phyloP scores from a whole-genome alignment of 1,140 invertebrate genomes.

The Neodiprion lecontei region DNA sequence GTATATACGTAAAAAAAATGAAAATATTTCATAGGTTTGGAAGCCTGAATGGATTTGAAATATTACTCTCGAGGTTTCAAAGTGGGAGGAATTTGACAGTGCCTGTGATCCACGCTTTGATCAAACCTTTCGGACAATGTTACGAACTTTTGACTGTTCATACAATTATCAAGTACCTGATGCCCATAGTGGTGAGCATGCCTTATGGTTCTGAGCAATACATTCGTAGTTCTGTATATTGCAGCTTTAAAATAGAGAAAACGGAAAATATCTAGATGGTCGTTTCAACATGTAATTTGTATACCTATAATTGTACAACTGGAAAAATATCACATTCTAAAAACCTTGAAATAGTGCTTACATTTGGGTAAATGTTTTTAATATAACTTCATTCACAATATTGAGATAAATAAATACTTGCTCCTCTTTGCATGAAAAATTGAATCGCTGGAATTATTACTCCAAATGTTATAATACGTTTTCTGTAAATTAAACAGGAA shows the following conservation, averaged over 20 bases:
- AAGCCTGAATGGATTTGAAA: conserved; percentile 86
- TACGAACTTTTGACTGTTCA: conserved; percentile 89
- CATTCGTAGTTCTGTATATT: neutral
- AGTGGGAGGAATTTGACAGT: conserved; percentile 75
- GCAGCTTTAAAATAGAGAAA: conserved; percentile 10
- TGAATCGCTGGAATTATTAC: neutral
- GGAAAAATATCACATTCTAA: no score
- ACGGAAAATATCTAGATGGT: neutral
- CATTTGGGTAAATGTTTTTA: no score
- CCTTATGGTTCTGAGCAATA: conserved; percentile 16
- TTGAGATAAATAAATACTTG: no score
- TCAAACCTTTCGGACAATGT: conserved; percentile 92
- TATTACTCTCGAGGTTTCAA: conserved; percentile 87
- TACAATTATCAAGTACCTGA: conserved; percentile 91
- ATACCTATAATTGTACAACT: conserved; percentile 1
- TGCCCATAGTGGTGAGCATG: conserved; percentile 86
- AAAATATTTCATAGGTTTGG: conserved; percentile 74
- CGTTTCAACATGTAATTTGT: conserved; percentile 20
- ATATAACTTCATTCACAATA: no score
- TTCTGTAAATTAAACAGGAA: conserved; percentile 68
- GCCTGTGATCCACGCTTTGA: conserved; percentile 81
- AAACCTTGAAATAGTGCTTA: no score
- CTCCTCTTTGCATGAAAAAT: no score
- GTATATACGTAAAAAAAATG: conserved; percentile 15
- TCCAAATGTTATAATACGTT: conserved; percentile 15